Evolutionary conservation across 2,888 invertebrate species (phyloP).

Genomic region (Rhagonycha lutea): DNA sequence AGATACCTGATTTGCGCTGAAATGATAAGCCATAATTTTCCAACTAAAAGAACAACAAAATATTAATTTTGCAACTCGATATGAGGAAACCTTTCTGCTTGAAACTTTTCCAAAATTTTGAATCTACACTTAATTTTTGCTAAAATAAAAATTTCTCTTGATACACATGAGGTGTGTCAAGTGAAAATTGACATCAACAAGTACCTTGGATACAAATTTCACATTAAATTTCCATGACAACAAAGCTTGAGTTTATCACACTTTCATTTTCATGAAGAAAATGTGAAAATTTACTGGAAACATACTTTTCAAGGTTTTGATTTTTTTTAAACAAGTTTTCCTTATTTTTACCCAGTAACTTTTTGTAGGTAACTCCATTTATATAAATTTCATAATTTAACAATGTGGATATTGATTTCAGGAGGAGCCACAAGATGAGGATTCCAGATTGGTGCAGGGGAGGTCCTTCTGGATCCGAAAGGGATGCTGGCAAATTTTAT

Average conservation of each 20-base stretch:
- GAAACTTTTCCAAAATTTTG: background rate
- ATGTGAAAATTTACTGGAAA: background rate
- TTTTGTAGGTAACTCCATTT: background rate
- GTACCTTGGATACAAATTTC: conserved; percentile 21
- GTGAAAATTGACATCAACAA: conserved; percentile 27
- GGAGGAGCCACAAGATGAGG: conserved; percentile 19
- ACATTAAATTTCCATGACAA: conserved; percentile 27
- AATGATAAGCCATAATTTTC: conserved; percentile 34
- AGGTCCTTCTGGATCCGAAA: conserved; percentile 22
- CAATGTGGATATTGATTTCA: conserved; percentile 31
- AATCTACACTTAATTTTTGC: background rate
- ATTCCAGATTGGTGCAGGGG: conserved; percentile 23
- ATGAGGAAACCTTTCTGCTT: background rate
- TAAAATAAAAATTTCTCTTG: background rate
- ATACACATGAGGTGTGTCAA: conserved; percentile 15
- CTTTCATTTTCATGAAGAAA: background rate
- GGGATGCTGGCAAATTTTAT: conserved; percentile 31
- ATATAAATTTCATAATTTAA: conserved; percentile 22
- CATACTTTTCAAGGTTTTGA: background rate
- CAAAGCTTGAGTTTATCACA: background rate
- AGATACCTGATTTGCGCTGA: conserved; percentile 37
- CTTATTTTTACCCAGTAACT: background rate
- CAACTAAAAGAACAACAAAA: conserved; percentile 8
- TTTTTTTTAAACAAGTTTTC: conserved; percentile 18
- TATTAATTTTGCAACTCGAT: background rate